Conservation (phyloP, 2,113 vertebrate species). For the Struthio camelus region DNA sequence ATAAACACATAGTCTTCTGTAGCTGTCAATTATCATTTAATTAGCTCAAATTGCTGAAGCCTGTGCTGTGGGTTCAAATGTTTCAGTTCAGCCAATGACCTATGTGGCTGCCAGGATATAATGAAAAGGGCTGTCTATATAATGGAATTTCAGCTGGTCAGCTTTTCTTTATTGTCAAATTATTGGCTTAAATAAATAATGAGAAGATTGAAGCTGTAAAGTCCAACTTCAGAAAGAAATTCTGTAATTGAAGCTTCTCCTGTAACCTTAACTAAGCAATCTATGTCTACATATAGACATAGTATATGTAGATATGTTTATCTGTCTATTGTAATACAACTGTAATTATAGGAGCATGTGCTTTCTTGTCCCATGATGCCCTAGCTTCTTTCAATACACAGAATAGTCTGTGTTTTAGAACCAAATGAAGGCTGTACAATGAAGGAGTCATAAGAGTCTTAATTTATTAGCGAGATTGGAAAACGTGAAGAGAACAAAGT, state of each 20-base stretch:
- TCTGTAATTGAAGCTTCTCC: background rate
- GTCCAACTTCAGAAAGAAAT: background rate
- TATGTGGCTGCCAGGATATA: background rate
- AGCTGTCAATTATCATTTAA: slow-evolving; percentile 30
- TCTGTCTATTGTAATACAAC: background rate
- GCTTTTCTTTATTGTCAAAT: background rate
- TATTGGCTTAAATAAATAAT: background rate
- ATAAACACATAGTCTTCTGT: background rate
- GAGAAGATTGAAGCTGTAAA: background rate
- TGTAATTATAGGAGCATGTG: background rate
- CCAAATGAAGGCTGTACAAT: background rate
- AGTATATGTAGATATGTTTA: too few species aligned
- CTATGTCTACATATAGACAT: background rate
- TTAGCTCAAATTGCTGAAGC: background rate
- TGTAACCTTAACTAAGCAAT: background rate
- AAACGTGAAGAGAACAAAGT: background rate
- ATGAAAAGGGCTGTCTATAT: background rate
- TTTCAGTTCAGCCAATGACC: background rate
- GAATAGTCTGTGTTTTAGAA: background rate
- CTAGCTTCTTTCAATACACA: background rate
- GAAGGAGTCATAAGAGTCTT: background rate
- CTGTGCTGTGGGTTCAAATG: background rate
- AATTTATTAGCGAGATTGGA: background rate
- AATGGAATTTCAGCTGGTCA: background rate
- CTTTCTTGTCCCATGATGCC: background rate